A percentile compares a stretch with the other conserved stretches of the same genome.
These are phyloP conservation scores for Gortyna flavago DNA, from an alignment of 2,888 invertebrate genomes.

Conservation along the genomic window DNA sequence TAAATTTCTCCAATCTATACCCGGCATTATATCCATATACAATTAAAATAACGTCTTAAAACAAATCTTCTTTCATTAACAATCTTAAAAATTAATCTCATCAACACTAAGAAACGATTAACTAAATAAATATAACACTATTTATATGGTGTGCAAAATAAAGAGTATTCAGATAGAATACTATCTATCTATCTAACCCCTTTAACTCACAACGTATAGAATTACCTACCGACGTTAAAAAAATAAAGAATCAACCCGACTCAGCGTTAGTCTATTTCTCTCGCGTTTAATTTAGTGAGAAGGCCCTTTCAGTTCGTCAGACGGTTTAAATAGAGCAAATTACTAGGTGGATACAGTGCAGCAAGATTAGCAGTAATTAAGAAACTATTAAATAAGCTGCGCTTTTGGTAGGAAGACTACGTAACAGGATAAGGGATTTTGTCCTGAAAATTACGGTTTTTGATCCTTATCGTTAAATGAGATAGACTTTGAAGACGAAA, in stretches of 20 bases:
- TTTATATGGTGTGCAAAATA: no score
- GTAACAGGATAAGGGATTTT: constrained; percentile 23
- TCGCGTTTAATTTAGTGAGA: constrained; percentile 67
- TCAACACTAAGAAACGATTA: no score
- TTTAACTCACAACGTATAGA: constrained; percentile 5
- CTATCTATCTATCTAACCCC: no score
- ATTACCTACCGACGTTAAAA: neutral
- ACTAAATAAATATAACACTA: no score
- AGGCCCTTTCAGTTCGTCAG: constrained; percentile 69
- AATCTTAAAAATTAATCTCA: neutral
- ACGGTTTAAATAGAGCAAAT: constrained; percentile 77
- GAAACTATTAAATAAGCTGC: constrained; percentile 81
- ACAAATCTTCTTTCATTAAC: neutral
- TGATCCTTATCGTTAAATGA: constrained; percentile 19
- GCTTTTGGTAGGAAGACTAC: constrained; percentile 58
- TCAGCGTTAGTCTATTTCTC: constrained; percentile 52
- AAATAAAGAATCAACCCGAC: constrained; percentile 34
- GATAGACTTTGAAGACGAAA: constrained; percentile 2
- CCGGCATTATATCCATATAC: no score
- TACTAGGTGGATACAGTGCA: constrained; percentile 76
- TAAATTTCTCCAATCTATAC: neutral
- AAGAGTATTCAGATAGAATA: no score
- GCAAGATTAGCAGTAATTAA: constrained; percentile 83
- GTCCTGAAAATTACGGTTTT: constrained; percentile 25
- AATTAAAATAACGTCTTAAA: neutral